phyloP scores from a whole-genome alignment of 2,888 invertebrate genomes.

The Troides oblongomaculatus region DNA sequence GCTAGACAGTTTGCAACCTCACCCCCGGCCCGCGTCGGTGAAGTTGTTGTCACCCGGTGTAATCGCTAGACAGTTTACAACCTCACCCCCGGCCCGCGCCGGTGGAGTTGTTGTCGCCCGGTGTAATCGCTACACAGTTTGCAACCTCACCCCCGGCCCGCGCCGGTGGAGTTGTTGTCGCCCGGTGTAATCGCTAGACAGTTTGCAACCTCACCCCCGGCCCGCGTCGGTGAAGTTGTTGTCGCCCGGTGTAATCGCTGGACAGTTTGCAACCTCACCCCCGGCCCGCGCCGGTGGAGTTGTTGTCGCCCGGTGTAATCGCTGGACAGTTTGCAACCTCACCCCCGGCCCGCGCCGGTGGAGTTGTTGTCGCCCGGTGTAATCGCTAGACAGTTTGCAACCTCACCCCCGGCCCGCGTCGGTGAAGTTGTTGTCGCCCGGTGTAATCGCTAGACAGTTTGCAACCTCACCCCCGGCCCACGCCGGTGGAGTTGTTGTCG shows the following conservation, averaged over 20 bases:
- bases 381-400: slow-evolving; percentile 3
- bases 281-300: background rate
- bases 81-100: background rate
- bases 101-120: slow-evolving; percentile 15
- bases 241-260: background rate
- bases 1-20: slow-evolving; percentile 12
- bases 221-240: slow-evolving; percentile 8
- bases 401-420: background rate
- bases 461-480: background rate
- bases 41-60: slow-evolving; percentile 12
- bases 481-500: slow-evolving; percentile 15
- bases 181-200: background rate
- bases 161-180: slow-evolving; percentile 15
- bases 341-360: background rate
- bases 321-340: slow-evolving; percentile 10
- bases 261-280: slow-evolving; percentile 14
- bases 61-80: background rate
- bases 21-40: background rate
- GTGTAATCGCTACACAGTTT: background rate
- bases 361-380: slow-evolving; percentile 12
- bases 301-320: slow-evolving; percentile 5
- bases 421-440: slow-evolving; percentile 15
- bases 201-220: slow-evolving; percentile 11
- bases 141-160: slow-evolving; percentile 2
- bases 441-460: background rate